phyloP scores from a whole-genome alignment of 2,797 vertebrate genomes.

The Acrossocheilus wenchowensis region DNA sequence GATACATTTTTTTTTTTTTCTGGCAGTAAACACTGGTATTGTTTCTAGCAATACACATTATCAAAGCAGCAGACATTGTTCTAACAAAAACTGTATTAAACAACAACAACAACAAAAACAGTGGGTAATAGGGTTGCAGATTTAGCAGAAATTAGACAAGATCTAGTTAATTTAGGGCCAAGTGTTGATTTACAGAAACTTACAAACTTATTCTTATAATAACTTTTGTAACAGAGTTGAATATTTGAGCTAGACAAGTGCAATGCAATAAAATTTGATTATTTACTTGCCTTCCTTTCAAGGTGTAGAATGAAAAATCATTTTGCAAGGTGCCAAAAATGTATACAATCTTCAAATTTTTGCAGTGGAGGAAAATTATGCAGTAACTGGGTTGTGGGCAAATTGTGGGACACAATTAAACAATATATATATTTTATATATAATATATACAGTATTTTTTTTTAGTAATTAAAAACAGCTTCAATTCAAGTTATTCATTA shows the following conservation, averaged over 20 bases:
- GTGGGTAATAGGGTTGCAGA: no score
- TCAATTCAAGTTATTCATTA: neutral
- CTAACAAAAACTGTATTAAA: no score
- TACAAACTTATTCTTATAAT: neutral
- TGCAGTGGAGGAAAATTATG: neutral
- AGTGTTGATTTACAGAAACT: no score
- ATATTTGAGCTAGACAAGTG: neutral
- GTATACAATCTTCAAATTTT: neutral
- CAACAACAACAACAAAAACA: no score
- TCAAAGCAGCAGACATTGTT: no score
- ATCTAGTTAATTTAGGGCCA: no score
- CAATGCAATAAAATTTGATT: neutral
- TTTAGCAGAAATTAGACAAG: no score
- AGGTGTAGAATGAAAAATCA: neutral
- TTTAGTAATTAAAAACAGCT: neutral
- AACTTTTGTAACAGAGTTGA: neutral
- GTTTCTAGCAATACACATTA: no score
- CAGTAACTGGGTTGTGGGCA: neutral
- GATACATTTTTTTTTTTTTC: no score
- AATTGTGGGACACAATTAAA: neutral
- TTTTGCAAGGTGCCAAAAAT: neutral
- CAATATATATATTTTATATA: no score
- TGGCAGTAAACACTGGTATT: no score
- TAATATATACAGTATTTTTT: no score
- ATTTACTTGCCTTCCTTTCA: neutral